These are phyloP conservation scores for Ischnura elegans DNA, from an alignment of 2,888 invertebrate genomes.

Conservation along the genomic window DNA sequence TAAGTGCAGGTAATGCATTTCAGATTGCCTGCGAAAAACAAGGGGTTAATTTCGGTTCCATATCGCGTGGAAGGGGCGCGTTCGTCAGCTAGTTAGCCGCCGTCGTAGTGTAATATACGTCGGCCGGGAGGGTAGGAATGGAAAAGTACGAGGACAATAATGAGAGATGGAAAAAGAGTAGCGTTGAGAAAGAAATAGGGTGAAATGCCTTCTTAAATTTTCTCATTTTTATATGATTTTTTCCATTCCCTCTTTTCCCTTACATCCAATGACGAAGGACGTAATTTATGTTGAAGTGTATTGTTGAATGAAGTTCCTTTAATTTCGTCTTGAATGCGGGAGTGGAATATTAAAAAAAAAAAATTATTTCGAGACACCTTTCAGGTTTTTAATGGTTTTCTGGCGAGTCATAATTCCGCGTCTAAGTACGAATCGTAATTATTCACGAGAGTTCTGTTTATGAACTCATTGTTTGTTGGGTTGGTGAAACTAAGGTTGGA, in stretches of 20 bases:
- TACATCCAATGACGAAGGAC: background rate
- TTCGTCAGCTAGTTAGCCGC: slow-evolving; percentile 7
- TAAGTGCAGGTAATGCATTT: slow-evolving; percentile 35
- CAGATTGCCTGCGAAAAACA: slow-evolving; percentile 35
- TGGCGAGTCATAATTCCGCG: background rate
- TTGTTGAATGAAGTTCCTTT: slow-evolving; percentile 16
- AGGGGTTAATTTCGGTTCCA: background rate
- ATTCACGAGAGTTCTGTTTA: background rate
- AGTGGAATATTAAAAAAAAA: too few relatives aligned
- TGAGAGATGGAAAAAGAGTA: background rate
- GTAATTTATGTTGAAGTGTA: background rate
- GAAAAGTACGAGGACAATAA: background rate
- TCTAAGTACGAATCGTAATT: background rate
- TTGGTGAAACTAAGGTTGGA: background rate
- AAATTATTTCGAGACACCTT: background rate
- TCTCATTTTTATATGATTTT: background rate
- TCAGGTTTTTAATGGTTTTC: background rate
- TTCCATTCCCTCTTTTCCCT: background rate
- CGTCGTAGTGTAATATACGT: background rate
- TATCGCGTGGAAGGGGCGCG: background rate
- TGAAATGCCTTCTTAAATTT: background rate
- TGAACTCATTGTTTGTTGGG: background rate
- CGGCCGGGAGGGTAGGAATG: background rate
- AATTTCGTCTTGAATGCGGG: background rate
- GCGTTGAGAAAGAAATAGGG: background rate